Evolutionary conservation across 2,113 vertebrate genomes (phyloP).

Genomic region (Phalacrocorax aristotelis): DNA sequence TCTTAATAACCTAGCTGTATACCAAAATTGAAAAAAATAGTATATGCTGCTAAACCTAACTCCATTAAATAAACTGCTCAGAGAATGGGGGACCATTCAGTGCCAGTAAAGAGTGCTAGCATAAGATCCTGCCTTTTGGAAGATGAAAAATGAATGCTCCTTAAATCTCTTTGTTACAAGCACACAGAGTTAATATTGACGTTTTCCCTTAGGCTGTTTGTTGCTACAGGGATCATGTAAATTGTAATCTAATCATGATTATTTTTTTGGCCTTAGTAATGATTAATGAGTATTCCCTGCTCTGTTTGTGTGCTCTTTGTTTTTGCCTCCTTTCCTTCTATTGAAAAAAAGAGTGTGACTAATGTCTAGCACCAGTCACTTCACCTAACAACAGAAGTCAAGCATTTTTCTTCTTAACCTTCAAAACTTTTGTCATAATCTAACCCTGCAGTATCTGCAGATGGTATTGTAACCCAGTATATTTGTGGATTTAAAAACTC

Average conservation of each 20-base stretch:
- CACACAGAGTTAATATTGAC: not conserved
- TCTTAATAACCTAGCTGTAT: not conserved
- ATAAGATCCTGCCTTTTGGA: not conserved
- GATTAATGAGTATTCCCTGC: not conserved
- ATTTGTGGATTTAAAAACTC: not conserved
- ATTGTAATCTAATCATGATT: not conserved
- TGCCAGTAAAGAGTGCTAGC: not conserved
- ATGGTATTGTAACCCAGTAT: not conserved
- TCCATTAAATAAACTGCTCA: not conserved
- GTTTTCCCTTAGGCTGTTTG: not conserved
- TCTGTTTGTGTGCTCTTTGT: not conserved
- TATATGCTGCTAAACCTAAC: not conserved
- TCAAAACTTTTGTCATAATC: not conserved
- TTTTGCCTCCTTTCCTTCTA: not conserved
- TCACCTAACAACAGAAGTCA: conserved; percentile 14
- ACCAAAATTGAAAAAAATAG: not conserved
- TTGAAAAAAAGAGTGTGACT: not conserved
- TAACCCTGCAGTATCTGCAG: not conserved
- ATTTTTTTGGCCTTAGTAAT: conserved; percentile 26
- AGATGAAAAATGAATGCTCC: not conserved
- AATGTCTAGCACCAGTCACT: not conserved
- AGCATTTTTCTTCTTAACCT: not conserved
- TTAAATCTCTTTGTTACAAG: not conserved
- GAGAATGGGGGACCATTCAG: not conserved
- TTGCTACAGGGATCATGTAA: conserved; percentile 10